Percentiles rank a stretch among this genome's conserved stretches.
Evolutionary conservation across 2,797 vertebrate genomes (phyloP).

Genomic region (Malacoraja senta): DNA sequence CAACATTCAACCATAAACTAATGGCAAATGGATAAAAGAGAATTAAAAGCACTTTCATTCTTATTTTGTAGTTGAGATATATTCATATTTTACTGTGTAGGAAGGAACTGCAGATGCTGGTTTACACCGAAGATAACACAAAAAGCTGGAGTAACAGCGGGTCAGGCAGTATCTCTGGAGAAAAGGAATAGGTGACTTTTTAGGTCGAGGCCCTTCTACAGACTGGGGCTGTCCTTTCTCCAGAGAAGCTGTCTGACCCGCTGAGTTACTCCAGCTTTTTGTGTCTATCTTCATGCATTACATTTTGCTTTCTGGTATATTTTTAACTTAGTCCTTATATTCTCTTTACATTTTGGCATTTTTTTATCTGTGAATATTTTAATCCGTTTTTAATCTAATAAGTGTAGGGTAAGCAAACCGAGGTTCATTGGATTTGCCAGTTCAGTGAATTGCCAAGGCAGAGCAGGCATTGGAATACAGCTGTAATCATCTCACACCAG

Average conservation of each 20-base stretch:
- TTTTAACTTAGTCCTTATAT: background rate
- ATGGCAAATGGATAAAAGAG: background rate
- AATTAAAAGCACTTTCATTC: background rate
- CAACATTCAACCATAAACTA: background rate
- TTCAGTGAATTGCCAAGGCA: background rate
- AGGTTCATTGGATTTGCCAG: background rate
- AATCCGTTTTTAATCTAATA: background rate
- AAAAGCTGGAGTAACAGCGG: too few relatives aligned
- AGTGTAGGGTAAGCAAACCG: background rate
- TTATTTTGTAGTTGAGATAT: background rate
- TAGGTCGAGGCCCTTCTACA: too few relatives aligned
- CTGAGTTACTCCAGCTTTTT: too few relatives aligned
- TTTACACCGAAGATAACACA: too few relatives aligned
- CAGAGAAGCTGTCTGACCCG: too few relatives aligned
- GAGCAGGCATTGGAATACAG: background rate
- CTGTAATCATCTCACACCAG: background rate
- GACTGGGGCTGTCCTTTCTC: too few relatives aligned
- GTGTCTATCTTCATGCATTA: background rate
- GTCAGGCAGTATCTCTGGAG: too few relatives aligned
- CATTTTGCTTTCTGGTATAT: background rate
- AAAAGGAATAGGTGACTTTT: too few relatives aligned
- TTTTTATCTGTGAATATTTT: background rate
- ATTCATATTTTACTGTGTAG: too few relatives aligned
- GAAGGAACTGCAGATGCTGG: too few relatives aligned
- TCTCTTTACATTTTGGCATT: background rate